Percentiles rank a stretch among this genome's conserved stretches.
Conservation (phyloP, 1,140 invertebrate species). For the Drosophila bipectinata region DNA sequence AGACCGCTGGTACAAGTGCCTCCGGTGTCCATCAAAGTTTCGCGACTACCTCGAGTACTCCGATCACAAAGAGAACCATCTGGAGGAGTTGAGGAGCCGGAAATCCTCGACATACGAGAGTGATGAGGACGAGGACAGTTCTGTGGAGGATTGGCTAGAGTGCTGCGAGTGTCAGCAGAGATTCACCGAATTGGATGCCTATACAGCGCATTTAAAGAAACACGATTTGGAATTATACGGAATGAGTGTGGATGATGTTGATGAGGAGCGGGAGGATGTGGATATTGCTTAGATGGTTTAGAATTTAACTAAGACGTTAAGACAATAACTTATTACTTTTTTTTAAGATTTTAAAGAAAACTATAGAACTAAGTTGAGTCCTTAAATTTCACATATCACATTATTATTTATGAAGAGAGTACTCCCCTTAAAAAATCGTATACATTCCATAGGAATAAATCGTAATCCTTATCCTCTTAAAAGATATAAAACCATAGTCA, state of each 20-base stretch:
- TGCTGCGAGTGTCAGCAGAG: slow-evolving; percentile 74
- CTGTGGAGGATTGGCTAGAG: slow-evolving; percentile 69
- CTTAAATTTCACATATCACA: too few relatives aligned
- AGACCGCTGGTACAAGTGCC: slow-evolving; percentile 79
- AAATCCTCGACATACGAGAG: slow-evolving; percentile 42
- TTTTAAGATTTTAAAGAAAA: too few relatives aligned
- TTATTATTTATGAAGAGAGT: too few relatives aligned
- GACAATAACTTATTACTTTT: too few relatives aligned
- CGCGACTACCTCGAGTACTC: slow-evolving; percentile 72
- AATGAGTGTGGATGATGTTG: slow-evolving; percentile 62
- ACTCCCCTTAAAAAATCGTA: too few relatives aligned
- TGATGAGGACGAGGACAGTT: slow-evolving; percentile 64
- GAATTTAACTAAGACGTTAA: too few relatives aligned
- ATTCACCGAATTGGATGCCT: slow-evolving; percentile 70
- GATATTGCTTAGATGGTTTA: slow-evolving; percentile 52
- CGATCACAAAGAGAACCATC: slow-evolving; percentile 65
- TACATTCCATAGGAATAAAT: too few relatives aligned
- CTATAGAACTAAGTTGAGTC: too few relatives aligned
- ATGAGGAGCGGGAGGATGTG: slow-evolving; percentile 64
- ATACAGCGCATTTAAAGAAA: slow-evolving; percentile 71
- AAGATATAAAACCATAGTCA: neutral
- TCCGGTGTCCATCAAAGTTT: slow-evolving; percentile 63
- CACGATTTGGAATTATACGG: slow-evolving; percentile 70
- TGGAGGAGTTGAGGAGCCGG: slow-evolving; percentile 5
- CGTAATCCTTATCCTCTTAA: neutral